phyloP scores from a whole-genome alignment of 2,113 vertebrate species.

The Pachypanchax playfairii region DNA sequence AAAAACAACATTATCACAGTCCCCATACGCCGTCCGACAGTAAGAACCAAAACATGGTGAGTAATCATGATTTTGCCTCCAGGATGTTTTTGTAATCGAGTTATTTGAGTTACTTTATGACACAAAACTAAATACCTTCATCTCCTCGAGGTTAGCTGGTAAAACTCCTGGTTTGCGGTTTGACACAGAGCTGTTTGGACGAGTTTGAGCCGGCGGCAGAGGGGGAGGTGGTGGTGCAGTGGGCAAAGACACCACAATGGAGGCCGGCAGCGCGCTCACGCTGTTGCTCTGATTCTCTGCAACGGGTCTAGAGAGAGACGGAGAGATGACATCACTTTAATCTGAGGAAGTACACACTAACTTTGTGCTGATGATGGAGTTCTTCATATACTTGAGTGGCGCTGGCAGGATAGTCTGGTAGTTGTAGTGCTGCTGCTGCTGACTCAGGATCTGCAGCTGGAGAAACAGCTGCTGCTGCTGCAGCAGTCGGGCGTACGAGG shows the following conservation, averaged over 20 bases:
- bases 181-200: conserved; percentile 77
- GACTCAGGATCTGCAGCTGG: conserved; percentile 98
- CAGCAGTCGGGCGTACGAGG: conserved; percentile 93
- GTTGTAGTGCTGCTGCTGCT: conserved; percentile 93
- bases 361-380: background rate
- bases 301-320: conserved; percentile 78
- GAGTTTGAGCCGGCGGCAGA: conserved; percentile 35
- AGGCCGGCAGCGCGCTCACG: conserved; percentile 73
- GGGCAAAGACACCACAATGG: conserved; percentile 80
- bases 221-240: conserved; percentile 66
- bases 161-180: conserved; percentile 88
- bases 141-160: conserved; percentile 93
- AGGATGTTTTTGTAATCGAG: too few species aligned
- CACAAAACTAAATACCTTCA: conserved; percentile 95
- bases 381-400: conserved; percentile 65
- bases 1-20: too few species aligned
- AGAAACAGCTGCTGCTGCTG: conserved; percentile 98
- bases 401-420: conserved; percentile 73
- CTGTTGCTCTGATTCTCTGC: conserved; percentile 84
- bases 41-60: too few species aligned
- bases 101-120: too few species aligned
- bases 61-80: too few species aligned
- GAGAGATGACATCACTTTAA: conserved; percentile 26
- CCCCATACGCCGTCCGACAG: too few species aligned
- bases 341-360: background rate